Evolutionary conservation across 2,888 invertebrate genomes (phyloP), one percentile per base, ranked within the genome.

Genomic region (Leptura quadrifasciata): DNA sequence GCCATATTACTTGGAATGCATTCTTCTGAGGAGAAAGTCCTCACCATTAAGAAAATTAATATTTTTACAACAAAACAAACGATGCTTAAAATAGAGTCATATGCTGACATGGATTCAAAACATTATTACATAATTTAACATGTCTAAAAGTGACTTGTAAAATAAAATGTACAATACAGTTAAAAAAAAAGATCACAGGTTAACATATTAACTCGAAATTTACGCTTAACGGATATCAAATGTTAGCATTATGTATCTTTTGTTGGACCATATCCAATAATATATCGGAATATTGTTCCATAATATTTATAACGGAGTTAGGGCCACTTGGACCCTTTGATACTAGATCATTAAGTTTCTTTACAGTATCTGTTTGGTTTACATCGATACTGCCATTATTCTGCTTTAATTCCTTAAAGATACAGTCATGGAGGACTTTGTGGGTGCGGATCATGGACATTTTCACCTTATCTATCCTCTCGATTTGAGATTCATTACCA

Each of bases 271-370:
- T 90, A 72, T 89, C 91, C 71, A 93, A 86, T 58, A 93, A 87
- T 84, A 92, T 89, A 79, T 93, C 93, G 12, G 92, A 91, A 85
- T 92, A 93, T 83, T 93, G 92, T 82, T 93, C 92, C 91, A 93
- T 92, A 88, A 92, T 91, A 72, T 90, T 91, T 68, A 92, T 91
- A 72, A 92, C 89, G 72, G 91, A 90, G 72, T 90, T 89, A 74
- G 90, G 90, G 81, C 90, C 90, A 17, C 88, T 88, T 0, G 84
- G 79, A 5, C 87, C 87, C 74, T 88, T 87, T 17, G 87, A 85
- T 35, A 88, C 87, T 74, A 90, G 80, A 81, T 90, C 89, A 80
- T 91, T 88, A 76, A 91, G 88, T 81, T 90, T 91, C 81, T 91
- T 90, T 67, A 91, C 90, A 1, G 90, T 90, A 65, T 90, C 90